Evolutionary conservation across 1,140 invertebrate species (phyloP), one percentile per base, ranked within the genome.

Genomic region (Polypedilum pembai): DNA sequence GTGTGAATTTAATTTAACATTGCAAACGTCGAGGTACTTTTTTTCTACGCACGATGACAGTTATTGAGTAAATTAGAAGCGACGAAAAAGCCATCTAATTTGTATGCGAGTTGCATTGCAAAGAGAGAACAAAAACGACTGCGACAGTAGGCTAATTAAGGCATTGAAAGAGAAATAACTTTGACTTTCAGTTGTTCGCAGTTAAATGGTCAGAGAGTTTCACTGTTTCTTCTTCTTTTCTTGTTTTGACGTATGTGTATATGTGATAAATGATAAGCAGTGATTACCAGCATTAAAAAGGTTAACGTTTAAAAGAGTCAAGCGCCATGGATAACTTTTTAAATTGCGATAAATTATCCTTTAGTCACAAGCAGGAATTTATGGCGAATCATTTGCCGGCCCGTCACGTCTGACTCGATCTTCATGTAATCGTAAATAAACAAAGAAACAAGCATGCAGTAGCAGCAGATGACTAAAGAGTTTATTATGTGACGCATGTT

Each of bases 261-360:
- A n/a, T n/a, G 45, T 56, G 45, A 56, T 56, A 56, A 56, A 56
- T 56, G 45, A 33, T 33, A 33, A 33, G 24, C 24, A 33, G 24
- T 33, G 24, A 33, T 33, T 33, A 33, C 24, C 24, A 33, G 24
- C 24, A 33, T 33, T 33, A 33, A 33, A 33, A 33, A 33, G 24
- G 24, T 33, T 33, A 33, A 33, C 5, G 24, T 33, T n/a, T n/a
- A 33, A 33, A 33, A 5, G 5, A 33, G 24, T 1, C 24, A 33
- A 33, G 24, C 24, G 24, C 24, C 24, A 33, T 5, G 24, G 24
- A 33, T 33, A 1, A 33, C 24, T 33, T 33, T n/a, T 33, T n/a
- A 56, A 56, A 56, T 56, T 56, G 45, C 12, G 45, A 15, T 56
- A 56, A 56, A 56, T 56, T 56, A 56, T 56, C 45, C 45, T 56